Percentiles rank a stretch among this genome's conserved stretches.
Evolutionary conservation across 1,140 invertebrate species (phyloP).

Genomic region (Pectinophora gossypiella): DNA sequence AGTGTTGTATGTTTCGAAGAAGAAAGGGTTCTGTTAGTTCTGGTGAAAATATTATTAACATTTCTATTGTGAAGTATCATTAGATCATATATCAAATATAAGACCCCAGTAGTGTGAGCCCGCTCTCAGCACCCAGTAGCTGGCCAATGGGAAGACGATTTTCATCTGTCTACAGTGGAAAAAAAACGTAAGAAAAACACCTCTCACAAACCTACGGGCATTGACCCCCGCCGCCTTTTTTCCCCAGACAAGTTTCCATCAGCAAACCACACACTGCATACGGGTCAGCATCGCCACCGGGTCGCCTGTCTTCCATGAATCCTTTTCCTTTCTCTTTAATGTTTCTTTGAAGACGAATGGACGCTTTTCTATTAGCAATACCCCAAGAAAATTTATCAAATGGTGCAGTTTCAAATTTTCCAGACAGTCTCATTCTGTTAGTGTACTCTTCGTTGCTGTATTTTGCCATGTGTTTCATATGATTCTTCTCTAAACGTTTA

Average conservation of each 20-base stretch:
- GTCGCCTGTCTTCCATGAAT: conserved; percentile 95
- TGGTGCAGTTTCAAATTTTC: conserved; percentile 89
- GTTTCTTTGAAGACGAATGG: conserved; percentile 87
- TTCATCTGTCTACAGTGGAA: too few relatives aligned
- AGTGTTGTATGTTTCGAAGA: too few relatives aligned
- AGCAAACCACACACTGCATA: conserved; percentile 87
- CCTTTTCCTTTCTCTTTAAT: conserved; percentile 92
- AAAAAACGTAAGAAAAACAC: too few relatives aligned
- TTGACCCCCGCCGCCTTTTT: not conserved
- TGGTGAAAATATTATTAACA: too few relatives aligned
- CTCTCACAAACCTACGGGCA: too few relatives aligned
- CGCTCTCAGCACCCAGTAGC: too few relatives aligned
- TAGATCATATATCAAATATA: too few relatives aligned
- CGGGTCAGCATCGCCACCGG: conserved; percentile 95
- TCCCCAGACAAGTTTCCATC: conserved; percentile 48
- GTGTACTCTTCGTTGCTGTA: conserved; percentile 92
- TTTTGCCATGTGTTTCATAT: conserved; percentile 90
- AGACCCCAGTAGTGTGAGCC: too few relatives aligned
- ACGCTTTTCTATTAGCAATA: conserved; percentile 86
- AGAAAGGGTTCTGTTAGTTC: too few relatives aligned
- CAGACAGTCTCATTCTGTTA: conserved; percentile 91
- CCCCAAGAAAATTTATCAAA: conserved; percentile 88
- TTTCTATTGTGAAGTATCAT: too few relatives aligned
- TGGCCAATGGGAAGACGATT: too few relatives aligned
- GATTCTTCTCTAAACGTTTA: conserved; percentile 88